Evolutionary conservation across 2,888 invertebrate species (phyloP), one percentile per base, ranked within the genome.

Genomic region (Diplolepis rosae): DNA sequence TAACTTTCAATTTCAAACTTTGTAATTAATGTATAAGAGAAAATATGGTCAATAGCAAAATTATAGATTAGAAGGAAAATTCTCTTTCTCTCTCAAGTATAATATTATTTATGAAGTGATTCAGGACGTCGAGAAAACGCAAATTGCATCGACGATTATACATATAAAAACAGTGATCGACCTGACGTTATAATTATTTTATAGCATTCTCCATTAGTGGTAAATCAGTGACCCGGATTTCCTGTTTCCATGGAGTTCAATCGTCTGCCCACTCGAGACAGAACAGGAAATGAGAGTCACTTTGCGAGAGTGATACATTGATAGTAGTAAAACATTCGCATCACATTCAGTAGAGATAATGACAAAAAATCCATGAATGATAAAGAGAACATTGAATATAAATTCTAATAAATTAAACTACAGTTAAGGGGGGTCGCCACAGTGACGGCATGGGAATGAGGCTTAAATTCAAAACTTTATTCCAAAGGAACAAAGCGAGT

Each of bases 171-270:
- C 15, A 22, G 35, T 72, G 73, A 75, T 77, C 69, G 74, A 78
- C 74, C 72, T 72, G 65, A 65, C 67, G 69, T 71, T 70, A 78
- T 74, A 70, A 77, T n/a, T n/a, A n/a, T 77, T 77, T 72, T 65
- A 54, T 50, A 66, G 51, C 52, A 66, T 32, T 22, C 27, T 1
- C 48, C 48, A 9, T 15, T 9, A 28, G 11, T 32, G 54, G 18
- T 15, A 22, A 56, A 65, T 65, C 50, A 56, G 56, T 22, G 7
- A 61, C 18, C 56, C 51, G 18, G 15, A 66, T 69, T 70, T 68
- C 66, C 68, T 56, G 68, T 30, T 65, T 68, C 18, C 61, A 30
- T 32, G 28, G 24, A 39, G 24, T 61, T 61, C 61, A 61, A 61
- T 42, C 61, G 39, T 24, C 39, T 15, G 39, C 39, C 61, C 39